Evolutionary conservation across 1,140 invertebrate genomes (phyloP), one percentile per base, ranked within the genome.

Genomic region (Adelges cooleyi): DNA sequence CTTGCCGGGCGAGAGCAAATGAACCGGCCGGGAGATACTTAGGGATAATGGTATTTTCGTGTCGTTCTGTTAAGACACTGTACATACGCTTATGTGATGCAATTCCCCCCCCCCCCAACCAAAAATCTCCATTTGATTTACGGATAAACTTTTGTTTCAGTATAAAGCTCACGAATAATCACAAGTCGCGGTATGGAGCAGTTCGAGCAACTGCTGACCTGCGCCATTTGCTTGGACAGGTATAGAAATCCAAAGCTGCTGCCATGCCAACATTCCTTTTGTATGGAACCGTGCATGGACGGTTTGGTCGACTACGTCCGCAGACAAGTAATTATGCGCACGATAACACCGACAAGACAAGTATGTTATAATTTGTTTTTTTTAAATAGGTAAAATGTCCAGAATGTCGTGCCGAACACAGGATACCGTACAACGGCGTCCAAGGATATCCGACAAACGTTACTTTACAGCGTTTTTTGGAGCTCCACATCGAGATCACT

Each of bases 261-360:
- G 71, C 95, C 95, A 86, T 99, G 96, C 76, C 95, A 99, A 80
- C 96, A 99, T 82, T 98, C 95, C 68, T 99, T 97, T 78, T 99
- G 96, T 76, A 92, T 96, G 86, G 91, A 95, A 72, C 95, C 93
- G 33, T 98, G 94, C 77, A 90, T 97, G 85, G 94, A 97, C 77
- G 92, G 92, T 62, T 82, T 96, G 42, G 90, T 94, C 70, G 94
- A 97, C 79, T 95, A 95, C 74, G 90, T 95, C 50, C 81, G 90
- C 70, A 80, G 89, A 79, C 92, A 94, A 82, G 87, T 88, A 76
- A 77, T 71, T 67, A 40, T 20, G 25, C 46, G 42, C n/a, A 33
- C 46, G 15, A 59, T 22, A 18, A 52, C 25, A 52, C 10, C 8
- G 4, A 44, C 3, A 44, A 44, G 3, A 44, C n/a, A 17, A 4